Base-by-base conservation (phyloP, 2,113 vertebrate species). In the Pimephales promelas region DNA sequence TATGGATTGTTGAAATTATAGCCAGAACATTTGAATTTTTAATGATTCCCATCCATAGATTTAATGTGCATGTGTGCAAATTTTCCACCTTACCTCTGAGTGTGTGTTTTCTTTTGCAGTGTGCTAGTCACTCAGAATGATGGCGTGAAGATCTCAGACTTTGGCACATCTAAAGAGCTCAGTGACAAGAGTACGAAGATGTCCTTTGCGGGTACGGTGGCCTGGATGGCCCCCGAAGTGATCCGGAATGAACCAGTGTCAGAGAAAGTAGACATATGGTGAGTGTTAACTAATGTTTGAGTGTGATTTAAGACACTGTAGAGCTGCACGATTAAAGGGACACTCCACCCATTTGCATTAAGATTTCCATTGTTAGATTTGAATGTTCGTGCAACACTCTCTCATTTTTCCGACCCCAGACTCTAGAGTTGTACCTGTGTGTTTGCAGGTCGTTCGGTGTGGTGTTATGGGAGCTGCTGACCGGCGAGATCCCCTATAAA, bases 211-310 rank as follows among this genome's bases (percentile, higher is more conserved):
- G 98, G 98, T 14, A 99, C 97, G 0, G 98, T 99, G 73, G 98
- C 98, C 0, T 99, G 98, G 98, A 99, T 99, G 98, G 98, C 98
- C 0, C 98, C 98, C 0, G 98, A 99, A 89, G 98, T 99, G 81
- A 99, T 99, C 81, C 94, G 98, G 89, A 99, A 99, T 7, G 98
- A 99, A 86, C 98, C 98, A 0, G 98, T 99, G 86, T 99, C 98
- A 0, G 98, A 99, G 87, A 99, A 99, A 89, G 98, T 99, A 10
- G 98, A 99, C 91, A 99, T 99, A 89, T 99, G 98, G 98, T 99
- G 84, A 96, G 97, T 90, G 74, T 24, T 11, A 14, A 3, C 9
- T 20, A 24, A 24, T 47, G 61, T 75, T 71, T 40, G 10, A 10
- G 40, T 16, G 11, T 43, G 47, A 49, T 49, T 14, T 49, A 40